phyloP scores from a whole-genome alignment of 2,797 vertebrate genomes.

The Gallinago solitaria region DNA sequence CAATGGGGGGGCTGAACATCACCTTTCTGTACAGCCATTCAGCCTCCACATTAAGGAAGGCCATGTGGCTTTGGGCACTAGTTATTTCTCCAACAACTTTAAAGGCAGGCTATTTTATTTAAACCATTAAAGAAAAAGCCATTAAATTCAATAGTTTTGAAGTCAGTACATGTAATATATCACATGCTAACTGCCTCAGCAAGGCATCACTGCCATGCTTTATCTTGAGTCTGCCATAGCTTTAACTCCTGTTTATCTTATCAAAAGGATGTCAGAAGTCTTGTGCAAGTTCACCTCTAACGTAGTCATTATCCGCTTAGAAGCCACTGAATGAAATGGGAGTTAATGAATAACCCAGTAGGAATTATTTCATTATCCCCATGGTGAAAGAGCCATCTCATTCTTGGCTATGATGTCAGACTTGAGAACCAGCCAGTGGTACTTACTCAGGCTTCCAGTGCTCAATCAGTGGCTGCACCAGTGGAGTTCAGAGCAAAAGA shows the following conservation, averaged over 20 bases:
- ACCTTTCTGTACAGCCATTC: too few relatives aligned
- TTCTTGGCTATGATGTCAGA: slow-evolving; percentile 49
- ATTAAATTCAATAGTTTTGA: not conserved
- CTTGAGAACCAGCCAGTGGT: slow-evolving; percentile 45
- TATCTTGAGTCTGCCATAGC: not conserved
- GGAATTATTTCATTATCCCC: slow-evolving; percentile 61
- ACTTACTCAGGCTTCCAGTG: not conserved
- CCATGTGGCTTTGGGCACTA: not conserved
- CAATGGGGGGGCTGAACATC: not conserved
- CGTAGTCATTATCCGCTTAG: not conserved
- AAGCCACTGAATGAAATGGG: slow-evolving; percentile 44
- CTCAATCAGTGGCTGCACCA: not conserved
- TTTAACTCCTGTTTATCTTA: slow-evolving; percentile 30
- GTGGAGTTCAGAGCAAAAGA: not conserved
- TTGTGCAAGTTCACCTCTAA: slow-evolving; percentile 49
- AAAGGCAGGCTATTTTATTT: not conserved
- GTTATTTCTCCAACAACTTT: not conserved
- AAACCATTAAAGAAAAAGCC: not conserved
- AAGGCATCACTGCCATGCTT: not conserved
- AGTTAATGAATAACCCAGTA: slow-evolving; percentile 61
- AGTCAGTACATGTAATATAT: not conserved
- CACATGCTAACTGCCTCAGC: not conserved
- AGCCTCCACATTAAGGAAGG: not conserved
- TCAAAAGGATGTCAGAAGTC: slow-evolving; percentile 19
- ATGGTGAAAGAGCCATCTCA: slow-evolving; percentile 42